Base-by-base conservation (phyloP, 2,888 invertebrate genomes). In the Lingula anatina region DNA sequence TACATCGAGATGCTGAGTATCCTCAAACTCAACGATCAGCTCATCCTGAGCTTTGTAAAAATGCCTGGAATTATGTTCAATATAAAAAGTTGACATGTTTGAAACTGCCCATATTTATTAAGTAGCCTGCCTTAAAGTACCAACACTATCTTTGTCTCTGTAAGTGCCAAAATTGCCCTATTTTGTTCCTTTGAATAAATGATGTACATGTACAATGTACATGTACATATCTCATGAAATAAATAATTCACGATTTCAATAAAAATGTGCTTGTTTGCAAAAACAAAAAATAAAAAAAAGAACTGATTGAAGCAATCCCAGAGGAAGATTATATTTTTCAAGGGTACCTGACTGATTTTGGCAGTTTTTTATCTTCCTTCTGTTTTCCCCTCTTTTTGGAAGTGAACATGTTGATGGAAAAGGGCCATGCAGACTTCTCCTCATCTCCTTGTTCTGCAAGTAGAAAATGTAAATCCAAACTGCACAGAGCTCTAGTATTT, bases 11-110 rank as follows among this genome's bases (percentile, higher is more conserved):
- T 64, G n/a, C n/a, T n/a, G n/a, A n/a, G n/a, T 59, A 40, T 65
- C 64, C 50, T 73, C 71, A 55, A 62, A 73, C 1, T 70, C 64
- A 23, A 59, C 54, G 42, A 74, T 74, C 48, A 74, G 53, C 42
- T 68, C 62, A 57, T 73, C 67, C 51, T 74, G 74, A 2, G 61
- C 62, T 47, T 73, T 73, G 59, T 74, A 74, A 50, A 69, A 74
- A 1, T 67, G 64, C 44, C 73, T 70, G 60, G 5, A 50, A 47
- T 41, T 23, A 53, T 36, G 20, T 18, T 7, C 18, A 31, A 23
- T 27, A 26, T 18, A 45, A 20, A 47, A 35, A n/a, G n/a, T n/a
- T n/a, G n/a, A n/a, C n/a, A n/a, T n/a, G n/a, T n/a, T n/a, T n/a
- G n/a, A n/a, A 18, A 39, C 20, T 9, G n/a, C 20, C 7, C n/a